These are phyloP conservation scores for Dynastes hyllus DNA, from an alignment of 2,888 invertebrate genomes.

Conservation along the genomic window DNA sequence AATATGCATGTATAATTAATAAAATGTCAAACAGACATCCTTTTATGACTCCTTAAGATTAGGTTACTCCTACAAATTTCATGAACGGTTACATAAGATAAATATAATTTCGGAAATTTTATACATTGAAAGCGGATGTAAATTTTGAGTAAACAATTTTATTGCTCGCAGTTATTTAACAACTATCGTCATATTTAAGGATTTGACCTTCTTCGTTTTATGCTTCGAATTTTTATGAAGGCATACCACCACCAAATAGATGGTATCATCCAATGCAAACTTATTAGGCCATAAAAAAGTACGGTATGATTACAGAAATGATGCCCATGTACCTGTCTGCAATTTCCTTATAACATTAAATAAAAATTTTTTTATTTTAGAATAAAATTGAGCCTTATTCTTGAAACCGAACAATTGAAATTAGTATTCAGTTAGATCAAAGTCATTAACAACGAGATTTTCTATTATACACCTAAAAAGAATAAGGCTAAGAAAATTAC, in stretches of 20 bases:
- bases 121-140: background rate
- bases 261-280: too few relatives aligned
- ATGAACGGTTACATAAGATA: background rate
- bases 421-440: too few relatives aligned
- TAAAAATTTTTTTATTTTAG: too few relatives aligned
- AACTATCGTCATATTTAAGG: background rate
- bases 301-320: too few relatives aligned
- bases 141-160: slow-evolving; percentile 1
- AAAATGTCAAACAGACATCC: slow-evolving; percentile 1
- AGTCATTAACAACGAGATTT: background rate
- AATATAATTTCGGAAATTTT: slow-evolving; percentile 1
- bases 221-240: background rate
- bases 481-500: slow-evolving; percentile 3
- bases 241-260: background rate
- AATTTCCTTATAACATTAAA: too few relatives aligned
- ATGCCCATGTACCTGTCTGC: too few relatives aligned
- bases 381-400: too few relatives aligned
- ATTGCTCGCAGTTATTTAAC: background rate
- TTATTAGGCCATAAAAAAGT: too few relatives aligned
- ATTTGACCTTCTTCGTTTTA: slow-evolving; percentile 1
- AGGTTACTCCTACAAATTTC: background rate
- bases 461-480: background rate
- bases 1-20: background rate
- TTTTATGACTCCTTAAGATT: background rate
- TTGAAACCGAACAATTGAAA: too few relatives aligned